These are phyloP conservation scores for Pterocles gutturalis DNA, from an alignment of 2,113 vertebrate genomes.

Conservation along the genomic window DNA sequence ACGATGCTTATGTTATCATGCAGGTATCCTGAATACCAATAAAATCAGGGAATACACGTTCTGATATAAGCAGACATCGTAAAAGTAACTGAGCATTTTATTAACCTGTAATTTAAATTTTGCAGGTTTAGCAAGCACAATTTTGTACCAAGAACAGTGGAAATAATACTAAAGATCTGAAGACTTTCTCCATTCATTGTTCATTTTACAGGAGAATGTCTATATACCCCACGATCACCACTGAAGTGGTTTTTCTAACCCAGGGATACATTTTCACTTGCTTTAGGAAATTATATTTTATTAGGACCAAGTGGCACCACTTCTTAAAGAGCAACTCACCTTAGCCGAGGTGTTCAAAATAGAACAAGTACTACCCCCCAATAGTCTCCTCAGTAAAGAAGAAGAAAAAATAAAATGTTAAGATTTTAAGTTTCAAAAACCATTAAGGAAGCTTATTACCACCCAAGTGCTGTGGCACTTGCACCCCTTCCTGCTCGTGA, in stretches of 20 bases:
- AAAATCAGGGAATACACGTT: not conserved
- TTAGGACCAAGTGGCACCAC: not conserved
- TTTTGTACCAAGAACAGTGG: not conserved
- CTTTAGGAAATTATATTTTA: not conserved
- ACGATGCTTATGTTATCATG: rapidly evolving
- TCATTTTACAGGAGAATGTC: not conserved
- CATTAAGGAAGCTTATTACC: not conserved
- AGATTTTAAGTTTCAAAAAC: not conserved
- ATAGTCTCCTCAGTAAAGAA: not conserved
- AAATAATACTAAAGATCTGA: not conserved
- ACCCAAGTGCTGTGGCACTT: not conserved
- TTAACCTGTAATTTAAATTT: not conserved
- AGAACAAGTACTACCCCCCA: not conserved
- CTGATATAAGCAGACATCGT: rapidly evolving
- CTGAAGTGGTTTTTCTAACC: not conserved
- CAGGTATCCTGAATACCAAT: not conserved
- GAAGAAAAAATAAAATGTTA: not conserved
- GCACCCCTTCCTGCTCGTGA: not conserved
- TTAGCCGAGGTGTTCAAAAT: not conserved
- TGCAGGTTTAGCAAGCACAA: not conserved
- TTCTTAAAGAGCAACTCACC: not conserved
- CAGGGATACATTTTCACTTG: not conserved
- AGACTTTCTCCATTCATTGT: not conserved
- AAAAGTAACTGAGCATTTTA: not conserved
- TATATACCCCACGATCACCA: not conserved